Evolutionary conservation across 53 echinoderm and acorn worm species (phyloP).

Genomic region (Arbacia lixula): DNA sequence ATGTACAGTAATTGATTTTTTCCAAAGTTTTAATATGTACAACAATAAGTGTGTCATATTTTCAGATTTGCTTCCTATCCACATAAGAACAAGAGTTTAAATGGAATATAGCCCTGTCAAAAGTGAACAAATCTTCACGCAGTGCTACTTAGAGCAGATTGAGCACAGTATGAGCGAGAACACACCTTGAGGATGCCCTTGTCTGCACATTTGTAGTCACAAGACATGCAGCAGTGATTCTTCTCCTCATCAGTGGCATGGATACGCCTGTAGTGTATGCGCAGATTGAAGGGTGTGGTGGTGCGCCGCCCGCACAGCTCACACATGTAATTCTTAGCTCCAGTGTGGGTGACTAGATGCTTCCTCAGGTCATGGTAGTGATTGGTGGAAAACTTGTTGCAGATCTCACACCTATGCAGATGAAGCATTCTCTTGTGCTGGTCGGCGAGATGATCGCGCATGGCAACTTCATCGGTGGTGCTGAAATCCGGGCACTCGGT

Average conservation of each 20-base stretch:
- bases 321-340: slow-evolving; percentile 79
- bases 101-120: no score
- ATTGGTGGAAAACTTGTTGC: slow-evolving; percentile 77
- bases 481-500: slow-evolving; percentile 69
- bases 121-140: no score
- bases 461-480: slow-evolving; percentile 5
- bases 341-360: slow-evolving; percentile 82
- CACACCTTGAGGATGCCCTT: slow-evolving; percentile 83
- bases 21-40: no score
- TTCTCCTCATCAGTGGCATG: slow-evolving; percentile 91
- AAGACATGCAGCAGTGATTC: slow-evolving; percentile 69
- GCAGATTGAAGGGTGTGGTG: slow-evolving; percentile 89
- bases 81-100: no score
- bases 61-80: no score
- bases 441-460: slow-evolving; percentile 63
- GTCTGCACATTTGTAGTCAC: slow-evolving; percentile 85
- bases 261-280: slow-evolving; percentile 77
- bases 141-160: no score
- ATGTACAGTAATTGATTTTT: no score
- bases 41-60: no score
- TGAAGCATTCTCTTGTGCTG: slow-evolving; percentile 79
- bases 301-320: slow-evolving; percentile 81
- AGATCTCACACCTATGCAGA: slow-evolving; percentile 79
- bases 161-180: no score
- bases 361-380: slow-evolving; percentile 86